A percentile compares a stretch with the other conserved stretches of the same genome.
Conservation (phyloP, 2,888 invertebrate species). For the Autographa gamma region DNA sequence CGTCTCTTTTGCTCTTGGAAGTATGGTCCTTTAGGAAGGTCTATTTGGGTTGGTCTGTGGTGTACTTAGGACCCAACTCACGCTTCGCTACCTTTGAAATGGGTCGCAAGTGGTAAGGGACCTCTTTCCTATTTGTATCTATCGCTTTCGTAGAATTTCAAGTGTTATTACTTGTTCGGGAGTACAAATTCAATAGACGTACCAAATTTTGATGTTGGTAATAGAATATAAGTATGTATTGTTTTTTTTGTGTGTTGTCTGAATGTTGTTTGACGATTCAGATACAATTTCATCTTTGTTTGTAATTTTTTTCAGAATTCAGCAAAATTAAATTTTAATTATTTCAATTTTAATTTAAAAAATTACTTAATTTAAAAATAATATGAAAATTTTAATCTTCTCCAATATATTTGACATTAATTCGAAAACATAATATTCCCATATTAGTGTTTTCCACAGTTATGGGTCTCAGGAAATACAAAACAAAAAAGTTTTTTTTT, state of each 20-base stretch:
- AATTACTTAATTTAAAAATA: no score
- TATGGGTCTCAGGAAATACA: no score
- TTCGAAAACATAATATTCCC: no score
- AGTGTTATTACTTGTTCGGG: slow-evolving; percentile 1
- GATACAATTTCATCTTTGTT: no score
- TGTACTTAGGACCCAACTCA: not conserved
- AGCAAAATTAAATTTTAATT: no score
- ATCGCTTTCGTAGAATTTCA: not conserved
- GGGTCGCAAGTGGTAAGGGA: not conserved
- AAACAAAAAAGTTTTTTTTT: no score
- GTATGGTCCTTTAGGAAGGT: not conserved
- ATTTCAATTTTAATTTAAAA: no score
- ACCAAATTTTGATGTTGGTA: not conserved
- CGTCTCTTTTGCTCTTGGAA: not conserved
- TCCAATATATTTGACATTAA: no score
- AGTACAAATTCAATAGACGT: slow-evolving; percentile 4
- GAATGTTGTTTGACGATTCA: no score
- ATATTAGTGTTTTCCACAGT: no score
- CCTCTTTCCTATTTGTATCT: not conserved
- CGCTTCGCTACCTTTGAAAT: not conserved
- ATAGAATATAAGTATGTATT: not conserved
- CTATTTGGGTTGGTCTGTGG: not conserved
- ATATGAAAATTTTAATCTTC: no score
- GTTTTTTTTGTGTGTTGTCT: not conserved
- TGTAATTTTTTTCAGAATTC: no score